phyloP scores from a whole-genome alignment of 2,888 invertebrate genomes.

The Adineta ricciae region DNA sequence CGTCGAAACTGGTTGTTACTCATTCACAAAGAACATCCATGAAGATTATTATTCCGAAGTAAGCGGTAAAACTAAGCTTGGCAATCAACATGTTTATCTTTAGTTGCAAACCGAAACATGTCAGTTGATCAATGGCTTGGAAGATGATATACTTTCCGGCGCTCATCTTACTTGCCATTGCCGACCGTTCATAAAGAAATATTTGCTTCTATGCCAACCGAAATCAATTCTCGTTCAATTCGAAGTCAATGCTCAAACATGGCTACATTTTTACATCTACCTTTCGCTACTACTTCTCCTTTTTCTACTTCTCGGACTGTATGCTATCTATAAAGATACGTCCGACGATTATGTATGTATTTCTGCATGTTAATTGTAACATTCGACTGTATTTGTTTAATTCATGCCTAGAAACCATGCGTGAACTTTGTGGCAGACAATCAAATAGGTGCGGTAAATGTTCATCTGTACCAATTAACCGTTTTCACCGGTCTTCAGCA shows the following conservation, averaged over 20 bases:
- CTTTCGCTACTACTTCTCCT: background rate
- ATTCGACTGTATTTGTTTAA: background rate
- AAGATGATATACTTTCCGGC: background rate
- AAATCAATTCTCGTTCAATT: background rate
- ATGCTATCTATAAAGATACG: background rate
- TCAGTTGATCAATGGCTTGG: background rate
- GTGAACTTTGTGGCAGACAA: background rate
- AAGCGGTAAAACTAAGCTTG: background rate
- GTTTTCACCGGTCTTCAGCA: conserved; percentile 18
- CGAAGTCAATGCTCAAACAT: background rate
- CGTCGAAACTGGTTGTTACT: conserved; percentile 4
- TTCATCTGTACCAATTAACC: conserved; percentile 9
- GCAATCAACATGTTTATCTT: background rate
- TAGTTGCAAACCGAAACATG: background rate
- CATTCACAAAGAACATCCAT: background rate
- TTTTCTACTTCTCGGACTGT: background rate
- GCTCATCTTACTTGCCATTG: background rate
- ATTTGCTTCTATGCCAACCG: background rate
- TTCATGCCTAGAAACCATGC: background rate
- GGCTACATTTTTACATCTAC: conserved; percentile 6
- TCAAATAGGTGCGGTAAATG: background rate
- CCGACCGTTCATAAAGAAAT: background rate
- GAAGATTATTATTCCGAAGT: conserved; percentile 4
- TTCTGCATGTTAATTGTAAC: no score
- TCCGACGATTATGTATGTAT: background rate